These are phyloP conservation scores for Lepidochitona cinerea DNA, from an alignment of 2,888 invertebrate species.

Conservation along the genomic window DNA sequence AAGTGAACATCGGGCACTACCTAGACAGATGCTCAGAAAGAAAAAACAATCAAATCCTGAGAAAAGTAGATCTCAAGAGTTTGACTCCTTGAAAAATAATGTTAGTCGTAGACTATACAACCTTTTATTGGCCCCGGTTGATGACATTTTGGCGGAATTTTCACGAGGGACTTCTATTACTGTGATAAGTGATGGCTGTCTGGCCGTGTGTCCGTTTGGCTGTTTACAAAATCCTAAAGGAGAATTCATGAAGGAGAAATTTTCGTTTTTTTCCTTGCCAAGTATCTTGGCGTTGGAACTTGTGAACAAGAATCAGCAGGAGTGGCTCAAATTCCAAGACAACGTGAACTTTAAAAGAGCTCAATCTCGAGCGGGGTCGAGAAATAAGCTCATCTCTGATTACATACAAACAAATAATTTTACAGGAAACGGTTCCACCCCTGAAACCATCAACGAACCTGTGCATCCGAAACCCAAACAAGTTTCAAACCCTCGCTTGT, in stretches of 20 bases:
- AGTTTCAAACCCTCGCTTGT: conserved; percentile 54
- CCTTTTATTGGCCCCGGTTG: conserved; percentile 57
- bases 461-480: conserved; percentile 33
- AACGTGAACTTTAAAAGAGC: conserved; percentile 58
- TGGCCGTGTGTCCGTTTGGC: conserved; percentile 59
- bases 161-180: conserved; percentile 50
- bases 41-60: background rate
- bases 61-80: background rate
- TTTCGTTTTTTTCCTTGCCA: conserved; percentile 55
- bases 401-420: background rate
- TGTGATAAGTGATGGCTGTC: conserved; percentile 61
- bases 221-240: conserved; percentile 52
- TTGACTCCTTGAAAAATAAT: conserved; percentile 30
- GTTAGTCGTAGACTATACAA: conserved; percentile 54
- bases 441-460: conserved; percentile 13
- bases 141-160: conserved; percentile 56
- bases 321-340: conserved; percentile 43
- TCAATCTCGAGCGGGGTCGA: conserved; percentile 52
- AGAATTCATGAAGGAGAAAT: conserved; percentile 29
- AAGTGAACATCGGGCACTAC: conserved; percentile 58
- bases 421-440: background rate
- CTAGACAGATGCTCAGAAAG: conserved; percentile 12
- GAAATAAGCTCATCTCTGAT: conserved; percentile 10
- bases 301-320: conserved; percentile 56
- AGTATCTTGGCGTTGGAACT: conserved; percentile 58